Evolutionary conservation across 2,888 invertebrate species (phyloP).

Genomic region (Spicauda simplicius): DNA sequence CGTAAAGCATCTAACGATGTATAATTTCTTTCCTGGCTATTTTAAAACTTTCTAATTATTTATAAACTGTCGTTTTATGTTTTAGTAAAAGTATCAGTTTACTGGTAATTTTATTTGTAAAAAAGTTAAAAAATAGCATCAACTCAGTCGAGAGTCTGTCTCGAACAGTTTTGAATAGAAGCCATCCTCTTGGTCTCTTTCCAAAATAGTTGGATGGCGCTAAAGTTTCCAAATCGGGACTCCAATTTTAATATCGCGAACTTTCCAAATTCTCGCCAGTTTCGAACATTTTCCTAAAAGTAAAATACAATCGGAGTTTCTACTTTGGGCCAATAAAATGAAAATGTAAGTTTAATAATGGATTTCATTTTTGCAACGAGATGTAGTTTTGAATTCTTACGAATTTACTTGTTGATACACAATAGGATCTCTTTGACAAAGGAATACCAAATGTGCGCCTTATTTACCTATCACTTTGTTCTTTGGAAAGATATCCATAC

Average conservation of each 20-base stretch:
- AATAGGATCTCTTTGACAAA: neutral
- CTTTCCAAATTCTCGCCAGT: conserved; percentile 17
- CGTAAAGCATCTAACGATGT: too few species aligned
- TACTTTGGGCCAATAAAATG: conserved; percentile 26
- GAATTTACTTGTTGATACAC: neutral
- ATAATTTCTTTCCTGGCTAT: too few species aligned
- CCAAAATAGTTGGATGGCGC: conserved; percentile 29
- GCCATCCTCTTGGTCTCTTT: conserved; percentile 25
- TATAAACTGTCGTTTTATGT: too few species aligned
- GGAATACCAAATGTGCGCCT: neutral
- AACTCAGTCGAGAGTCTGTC: conserved; percentile 20
- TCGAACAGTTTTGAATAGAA: conserved; percentile 19
- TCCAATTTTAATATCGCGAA: conserved; percentile 33
- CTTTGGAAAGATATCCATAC: too few species aligned
- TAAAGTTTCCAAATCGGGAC: conserved; percentile 24
- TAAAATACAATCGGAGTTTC: conserved; percentile 24
- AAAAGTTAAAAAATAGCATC: conserved; percentile 32
- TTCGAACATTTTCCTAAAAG: conserved; percentile 30
- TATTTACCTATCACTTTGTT: too few species aligned
- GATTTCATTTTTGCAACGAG: neutral
- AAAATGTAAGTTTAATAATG: conserved; percentile 27
- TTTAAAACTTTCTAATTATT: too few species aligned
- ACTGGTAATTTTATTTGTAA: neutral
- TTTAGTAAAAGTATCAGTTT: neutral
- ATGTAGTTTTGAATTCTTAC: neutral